These are phyloP conservation scores for Acanthopleura granulata DNA, from an alignment of 2,888 invertebrate species.

Conservation along the genomic window DNA sequence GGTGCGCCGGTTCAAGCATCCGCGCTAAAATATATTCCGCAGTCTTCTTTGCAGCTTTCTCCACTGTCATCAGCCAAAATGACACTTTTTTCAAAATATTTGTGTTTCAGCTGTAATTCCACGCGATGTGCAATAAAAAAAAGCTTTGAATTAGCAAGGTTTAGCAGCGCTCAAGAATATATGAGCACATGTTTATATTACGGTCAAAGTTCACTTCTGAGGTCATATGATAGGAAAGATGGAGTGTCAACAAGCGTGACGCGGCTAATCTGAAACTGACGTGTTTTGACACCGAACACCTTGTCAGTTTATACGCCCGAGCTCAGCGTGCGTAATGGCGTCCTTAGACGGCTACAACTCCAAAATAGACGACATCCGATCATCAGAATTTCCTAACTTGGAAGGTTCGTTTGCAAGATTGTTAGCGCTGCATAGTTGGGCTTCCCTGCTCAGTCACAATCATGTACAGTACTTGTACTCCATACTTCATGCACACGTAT, in stretches of 20 bases:
- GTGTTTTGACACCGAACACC: too few species aligned
- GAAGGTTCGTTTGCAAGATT: constrained; percentile 29
- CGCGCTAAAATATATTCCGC: background rate
- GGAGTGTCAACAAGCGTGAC: constrained; percentile 4
- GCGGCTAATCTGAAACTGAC: background rate
- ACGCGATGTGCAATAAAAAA: too few species aligned
- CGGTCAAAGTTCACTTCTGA: constrained; percentile 38
- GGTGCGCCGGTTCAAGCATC: background rate
- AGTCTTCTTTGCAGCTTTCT: too few species aligned
- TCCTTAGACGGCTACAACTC: constrained; percentile 20
- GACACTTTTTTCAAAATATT: too few species aligned
- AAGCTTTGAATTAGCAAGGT: too few species aligned
- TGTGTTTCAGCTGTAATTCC: too few species aligned
- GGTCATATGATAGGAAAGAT: constrained; percentile 23
- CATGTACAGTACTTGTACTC: too few species aligned
- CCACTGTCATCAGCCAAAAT: too few species aligned
- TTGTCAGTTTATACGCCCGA: too few species aligned
- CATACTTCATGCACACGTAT: too few species aligned
- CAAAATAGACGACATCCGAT: constrained; percentile 27
- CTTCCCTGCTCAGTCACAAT: too few species aligned
- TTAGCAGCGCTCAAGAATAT: too few species aligned
- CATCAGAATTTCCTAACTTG: constrained; percentile 38
- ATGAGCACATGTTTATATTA: constrained; percentile 25
- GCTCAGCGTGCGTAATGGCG: background rate
- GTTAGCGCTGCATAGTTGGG: background rate